phyloP scores from a whole-genome alignment of 35 echinoderm and acorn worm genomes.

The Heliocidaris tuberculata region DNA sequence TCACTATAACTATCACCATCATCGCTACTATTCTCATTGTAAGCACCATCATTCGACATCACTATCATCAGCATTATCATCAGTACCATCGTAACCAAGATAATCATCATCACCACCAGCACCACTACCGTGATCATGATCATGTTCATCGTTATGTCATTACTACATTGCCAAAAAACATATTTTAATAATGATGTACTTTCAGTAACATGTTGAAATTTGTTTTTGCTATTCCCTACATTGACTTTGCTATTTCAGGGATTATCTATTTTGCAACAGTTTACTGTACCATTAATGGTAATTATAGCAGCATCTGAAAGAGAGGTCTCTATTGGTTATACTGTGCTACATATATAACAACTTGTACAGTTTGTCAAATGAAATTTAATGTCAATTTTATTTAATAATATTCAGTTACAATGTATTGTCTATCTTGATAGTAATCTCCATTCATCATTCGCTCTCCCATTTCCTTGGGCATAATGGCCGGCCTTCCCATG shows the following conservation, averaged over 20 bases:
- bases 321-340: no score
- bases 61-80: not conserved
- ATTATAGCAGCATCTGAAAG: no score
- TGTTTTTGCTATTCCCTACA: no score
- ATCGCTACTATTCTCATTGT: no score
- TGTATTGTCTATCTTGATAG: not conserved
- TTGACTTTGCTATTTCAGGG: no score
- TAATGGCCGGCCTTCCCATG: not conserved
- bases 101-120: not conserved
- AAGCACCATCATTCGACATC: not conserved
- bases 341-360: not conserved
- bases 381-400: not conserved
- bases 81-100: not conserved
- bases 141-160: not conserved
- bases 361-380: not conserved
- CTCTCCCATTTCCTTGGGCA: not conserved
- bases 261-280: no score
- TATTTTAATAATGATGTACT: no score
- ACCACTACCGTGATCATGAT: not conserved
- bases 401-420: not conserved
- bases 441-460: not conserved
- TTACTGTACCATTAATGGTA: no score
- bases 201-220: no score
- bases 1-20: not conserved
- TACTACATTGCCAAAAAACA: no score